Evolutionary conservation across 2,797 vertebrate genomes (phyloP), one percentile per base, ranked within the genome.

Genomic region (Chelonia mydas): DNA sequence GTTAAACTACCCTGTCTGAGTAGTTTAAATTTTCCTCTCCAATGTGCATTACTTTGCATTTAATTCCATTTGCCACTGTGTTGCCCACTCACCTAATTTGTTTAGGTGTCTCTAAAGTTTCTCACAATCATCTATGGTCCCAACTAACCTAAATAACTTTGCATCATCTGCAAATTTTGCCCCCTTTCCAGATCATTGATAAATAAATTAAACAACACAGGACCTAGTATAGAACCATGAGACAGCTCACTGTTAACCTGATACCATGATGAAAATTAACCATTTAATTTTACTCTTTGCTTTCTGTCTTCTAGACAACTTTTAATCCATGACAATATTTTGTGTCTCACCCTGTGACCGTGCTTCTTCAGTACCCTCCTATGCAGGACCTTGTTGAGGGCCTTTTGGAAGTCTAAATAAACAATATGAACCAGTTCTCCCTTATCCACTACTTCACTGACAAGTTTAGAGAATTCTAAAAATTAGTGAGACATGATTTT

Each of bases 141-240:
- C 37, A 68, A 37, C n/a, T 68, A 68, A 68, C n/a, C 28, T 68
- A 37, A 68, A 68, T 68, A 68, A 37, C 65, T 68, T 37, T 19
- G 17, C n/a, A 61, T 90, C 76, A 87, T 17, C 77, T 82, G 53
- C 27, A 88, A 33, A 16, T 89, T 92, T 85, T 96, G 61, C 33
- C 84, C 87, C 84, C 23, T 95, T 89, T 89, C 31, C 83, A 93
- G 92, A 79, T 84, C 28, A 11, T n/a, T 81, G 86, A 50, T 33
- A 31, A 31, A 59, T 59, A 19, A 68, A 37, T 90, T 86, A 87
- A 95, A 86, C 15, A 86, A 12, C 85, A 27, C 51, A 45, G 83
- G 80, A 59, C 50, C 72, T 79, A 47, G 12, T 59, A 0, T 37
- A 4, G 33, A 94, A 79, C 1, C 0, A 81, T 79, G 72, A 91